Evolutionary conservation across 2,888 invertebrate genomes (phyloP).

Genomic region (Amblyteles armatorius): DNA sequence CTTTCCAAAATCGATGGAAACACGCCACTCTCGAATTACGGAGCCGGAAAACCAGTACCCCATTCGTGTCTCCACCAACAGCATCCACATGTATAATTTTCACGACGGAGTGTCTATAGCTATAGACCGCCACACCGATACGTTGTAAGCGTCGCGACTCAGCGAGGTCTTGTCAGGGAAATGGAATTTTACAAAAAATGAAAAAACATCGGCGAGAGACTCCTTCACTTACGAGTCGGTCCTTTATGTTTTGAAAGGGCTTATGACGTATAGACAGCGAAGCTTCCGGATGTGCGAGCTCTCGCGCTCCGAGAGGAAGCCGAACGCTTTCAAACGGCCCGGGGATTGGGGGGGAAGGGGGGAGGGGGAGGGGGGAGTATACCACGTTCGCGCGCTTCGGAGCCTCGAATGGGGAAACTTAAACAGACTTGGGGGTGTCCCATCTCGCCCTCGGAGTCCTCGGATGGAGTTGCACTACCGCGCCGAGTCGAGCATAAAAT

Average conservation of each 20-base stretch:
- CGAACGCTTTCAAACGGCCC: constrained; percentile 41
- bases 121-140: neutral
- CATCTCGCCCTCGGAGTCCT: constrained; percentile 7
- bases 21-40: constrained; percentile 53
- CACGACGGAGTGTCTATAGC: neutral
- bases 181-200: constrained; percentile 45
- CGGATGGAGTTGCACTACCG: constrained; percentile 30
- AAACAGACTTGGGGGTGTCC: constrained; percentile 46
- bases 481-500: constrained; percentile 63
- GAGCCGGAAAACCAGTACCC: constrained; percentile 53
- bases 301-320: constrained; percentile 19
- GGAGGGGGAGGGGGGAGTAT: neutral
- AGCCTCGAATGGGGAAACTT: constrained; percentile 62
- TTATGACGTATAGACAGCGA: constrained; percentile 21
- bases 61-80: neutral
- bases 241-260: constrained; percentile 39
- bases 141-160: neutral
- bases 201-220: neutral
- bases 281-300: constrained; percentile 43
- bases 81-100: neutral
- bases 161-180: constrained; percentile 16
- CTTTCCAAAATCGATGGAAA: constrained; percentile 40
- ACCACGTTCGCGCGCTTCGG: constrained; percentile 3
- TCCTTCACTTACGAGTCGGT: neutral
- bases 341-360: neutral